A percentile compares a stretch with the other conserved stretches of the same genome.
These are phyloP conservation scores for Sceloporus undulatus DNA, from an alignment of 2,113 vertebrate genomes.

Conservation along the genomic window DNA sequence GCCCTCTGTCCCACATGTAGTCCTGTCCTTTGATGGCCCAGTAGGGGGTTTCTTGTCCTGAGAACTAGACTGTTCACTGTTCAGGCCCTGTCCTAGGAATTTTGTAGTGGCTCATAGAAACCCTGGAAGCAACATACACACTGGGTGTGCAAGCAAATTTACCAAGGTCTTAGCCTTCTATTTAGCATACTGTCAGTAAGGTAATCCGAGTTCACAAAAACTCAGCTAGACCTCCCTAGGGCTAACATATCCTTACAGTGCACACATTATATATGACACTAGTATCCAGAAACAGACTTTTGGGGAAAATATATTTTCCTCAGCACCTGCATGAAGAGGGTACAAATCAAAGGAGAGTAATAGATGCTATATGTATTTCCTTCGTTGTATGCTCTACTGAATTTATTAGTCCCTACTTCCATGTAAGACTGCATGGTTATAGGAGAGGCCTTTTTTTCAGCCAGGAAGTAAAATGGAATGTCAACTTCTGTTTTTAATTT, in stretches of 20 bases:
- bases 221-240: background rate
- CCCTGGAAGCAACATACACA: background rate
- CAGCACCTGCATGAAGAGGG: background rate
- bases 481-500: no score
- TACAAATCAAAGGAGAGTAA: background rate
- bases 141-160: background rate
- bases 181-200: no score
- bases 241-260: background rate
- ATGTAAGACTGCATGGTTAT: no score
- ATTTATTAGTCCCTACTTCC: background rate
- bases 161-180: background rate
- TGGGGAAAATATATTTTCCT: background rate
- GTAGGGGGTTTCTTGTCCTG: background rate
- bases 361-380: background rate
- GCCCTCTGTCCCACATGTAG: background rate
- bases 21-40: background rate
- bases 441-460: no score
- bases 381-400: background rate
- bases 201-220: background rate
- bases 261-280: background rate
- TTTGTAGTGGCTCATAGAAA: background rate
- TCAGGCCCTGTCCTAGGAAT: background rate
- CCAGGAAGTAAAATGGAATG: no score
- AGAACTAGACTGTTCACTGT: background rate
- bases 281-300: background rate